Evolutionary conservation across 2,797 vertebrate species (phyloP).

Genomic region (Pempheris klunzingeri): DNA sequence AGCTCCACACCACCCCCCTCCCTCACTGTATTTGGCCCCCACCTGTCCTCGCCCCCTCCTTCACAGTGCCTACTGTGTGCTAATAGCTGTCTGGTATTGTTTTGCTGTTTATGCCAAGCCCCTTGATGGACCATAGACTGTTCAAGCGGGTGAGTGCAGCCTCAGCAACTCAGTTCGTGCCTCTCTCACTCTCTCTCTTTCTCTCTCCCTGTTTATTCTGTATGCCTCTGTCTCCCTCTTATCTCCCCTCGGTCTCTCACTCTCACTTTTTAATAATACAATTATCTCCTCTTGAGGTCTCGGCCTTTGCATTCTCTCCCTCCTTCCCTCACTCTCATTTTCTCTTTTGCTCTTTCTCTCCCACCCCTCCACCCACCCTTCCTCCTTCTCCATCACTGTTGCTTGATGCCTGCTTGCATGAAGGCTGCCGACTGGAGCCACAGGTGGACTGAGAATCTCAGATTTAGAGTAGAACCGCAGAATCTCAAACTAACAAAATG

Average conservation of each 20-base stretch:
- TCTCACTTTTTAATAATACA: constrained; percentile 67
- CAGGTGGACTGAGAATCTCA: constrained; percentile 84
- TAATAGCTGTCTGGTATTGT: constrained; percentile 99
- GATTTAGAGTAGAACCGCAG: constrained; percentile 74
- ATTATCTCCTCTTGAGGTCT: constrained; percentile 78
- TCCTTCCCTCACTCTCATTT: constrained; percentile 54
- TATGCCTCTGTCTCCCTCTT: constrained; percentile 80
- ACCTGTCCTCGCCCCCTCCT: constrained; percentile 71
- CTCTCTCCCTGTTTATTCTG: constrained; percentile 77
- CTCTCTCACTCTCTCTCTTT: constrained; percentile 49
- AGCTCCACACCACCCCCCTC: constrained; percentile 60
- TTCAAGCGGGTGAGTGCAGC: constrained; percentile 99
- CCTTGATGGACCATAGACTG: constrained; percentile 99
- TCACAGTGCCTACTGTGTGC: constrained; percentile 90
- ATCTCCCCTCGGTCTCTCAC: constrained; percentile 52
- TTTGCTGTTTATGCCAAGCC: constrained; percentile 99
- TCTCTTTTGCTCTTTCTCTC: constrained; percentile 59
- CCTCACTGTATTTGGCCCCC: constrained; percentile 74
- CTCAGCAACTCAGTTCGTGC: constrained; percentile 93
- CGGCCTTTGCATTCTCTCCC: constrained; percentile 74
- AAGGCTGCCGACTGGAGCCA: constrained; percentile 92
- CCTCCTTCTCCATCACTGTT: constrained; percentile 84
- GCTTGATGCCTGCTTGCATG: constrained; percentile 99
- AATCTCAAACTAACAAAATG: constrained; percentile 87
- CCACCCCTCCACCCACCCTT: constrained; percentile 55